Evolutionary conservation across 2,888 invertebrate species (phyloP).

Genomic region (Scaptomyza cyrtandrae): DNA sequence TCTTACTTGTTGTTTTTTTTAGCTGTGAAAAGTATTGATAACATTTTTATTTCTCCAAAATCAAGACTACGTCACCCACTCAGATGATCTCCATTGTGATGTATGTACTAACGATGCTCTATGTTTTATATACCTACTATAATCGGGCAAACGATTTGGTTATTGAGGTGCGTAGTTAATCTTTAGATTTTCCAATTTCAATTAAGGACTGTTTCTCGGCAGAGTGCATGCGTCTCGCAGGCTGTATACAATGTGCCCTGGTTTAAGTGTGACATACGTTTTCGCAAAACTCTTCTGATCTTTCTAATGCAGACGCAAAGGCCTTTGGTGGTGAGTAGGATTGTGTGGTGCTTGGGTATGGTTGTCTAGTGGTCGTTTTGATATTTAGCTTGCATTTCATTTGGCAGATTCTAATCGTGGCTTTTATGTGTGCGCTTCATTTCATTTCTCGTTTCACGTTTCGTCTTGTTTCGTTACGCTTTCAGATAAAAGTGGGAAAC

Average conservation of each 20-base stretch:
- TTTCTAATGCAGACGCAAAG: constrained; percentile 78
- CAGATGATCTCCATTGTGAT: constrained; percentile 68
- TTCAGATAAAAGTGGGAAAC: constrained; percentile 71
- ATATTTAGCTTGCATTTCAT: constrained; percentile 48
- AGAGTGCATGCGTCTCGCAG: constrained; percentile 78
- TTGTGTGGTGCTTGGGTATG: background rate
- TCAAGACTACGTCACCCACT: constrained; percentile 27
- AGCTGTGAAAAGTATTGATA: background rate
- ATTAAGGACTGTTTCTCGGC: constrained; percentile 5
- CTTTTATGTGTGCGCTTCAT: constrained; percentile 64
- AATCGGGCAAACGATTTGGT: constrained; percentile 82
- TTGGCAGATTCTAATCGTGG: constrained; percentile 69
- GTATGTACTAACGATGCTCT: constrained; percentile 81
- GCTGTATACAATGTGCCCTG: constrained; percentile 81
- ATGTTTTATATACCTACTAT: constrained; percentile 82
- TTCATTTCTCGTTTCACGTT: constrained; percentile 52
- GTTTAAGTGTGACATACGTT: constrained; percentile 70
- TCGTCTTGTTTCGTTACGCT: constrained; percentile 29
- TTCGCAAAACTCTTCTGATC: constrained; percentile 73
- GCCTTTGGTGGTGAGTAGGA: constrained; percentile 74
- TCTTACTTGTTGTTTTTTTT: background rate
- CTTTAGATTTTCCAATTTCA: background rate
- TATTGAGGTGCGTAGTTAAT: constrained; percentile 67
- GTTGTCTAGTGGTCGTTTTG: constrained; percentile 10
- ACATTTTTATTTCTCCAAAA: background rate